Evolutionary conservation across 2,113 vertebrate species (phyloP).

Genomic region (Colistium nudipinnis): DNA sequence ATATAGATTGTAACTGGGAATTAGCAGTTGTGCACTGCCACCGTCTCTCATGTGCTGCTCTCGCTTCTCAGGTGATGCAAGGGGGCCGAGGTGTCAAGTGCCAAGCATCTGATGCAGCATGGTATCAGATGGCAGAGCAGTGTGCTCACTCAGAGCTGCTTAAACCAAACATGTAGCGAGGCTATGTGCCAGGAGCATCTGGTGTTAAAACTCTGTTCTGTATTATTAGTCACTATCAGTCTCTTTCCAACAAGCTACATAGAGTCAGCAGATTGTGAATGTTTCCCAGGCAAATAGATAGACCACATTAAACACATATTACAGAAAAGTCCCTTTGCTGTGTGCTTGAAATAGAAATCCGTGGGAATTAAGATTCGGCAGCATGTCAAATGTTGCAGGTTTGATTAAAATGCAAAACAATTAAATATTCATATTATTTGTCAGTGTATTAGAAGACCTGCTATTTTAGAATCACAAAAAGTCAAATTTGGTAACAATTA

Average conservation of each 20-base stretch:
- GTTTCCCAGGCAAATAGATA: neutral
- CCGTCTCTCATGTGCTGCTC: slow-evolving; percentile 21
- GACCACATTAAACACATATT: neutral
- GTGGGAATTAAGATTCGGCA: too few relatives aligned
- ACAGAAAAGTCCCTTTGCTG: too few relatives aligned
- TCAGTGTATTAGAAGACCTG: neutral
- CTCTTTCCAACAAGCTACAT: neutral
- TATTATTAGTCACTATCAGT: slow-evolving; percentile 1
- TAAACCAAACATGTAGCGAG: slow-evolving; percentile 20
- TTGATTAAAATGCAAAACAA: neutral
- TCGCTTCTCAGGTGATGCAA: slow-evolving; percentile 43
- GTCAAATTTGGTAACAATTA: too few relatives aligned
- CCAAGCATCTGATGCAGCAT: slow-evolving; percentile 40
- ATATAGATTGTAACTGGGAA: too few relatives aligned
- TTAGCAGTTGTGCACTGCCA: too few relatives aligned
- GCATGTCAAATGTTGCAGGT: neutral
- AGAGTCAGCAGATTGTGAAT: neutral
- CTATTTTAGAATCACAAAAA: too few relatives aligned
- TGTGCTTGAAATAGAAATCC: too few relatives aligned
- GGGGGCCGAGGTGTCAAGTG: slow-evolving; percentile 47
- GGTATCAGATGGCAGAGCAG: slow-evolving; percentile 41
- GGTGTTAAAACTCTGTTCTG: slow-evolving; percentile 2
- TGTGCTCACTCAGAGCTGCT: slow-evolving; percentile 11
- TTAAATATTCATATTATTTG: neutral
- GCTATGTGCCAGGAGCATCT: slow-evolving; percentile 27